Conservation (phyloP, 2,888 invertebrate genomes). For the Himalopsyche kuldschensis region DNA sequence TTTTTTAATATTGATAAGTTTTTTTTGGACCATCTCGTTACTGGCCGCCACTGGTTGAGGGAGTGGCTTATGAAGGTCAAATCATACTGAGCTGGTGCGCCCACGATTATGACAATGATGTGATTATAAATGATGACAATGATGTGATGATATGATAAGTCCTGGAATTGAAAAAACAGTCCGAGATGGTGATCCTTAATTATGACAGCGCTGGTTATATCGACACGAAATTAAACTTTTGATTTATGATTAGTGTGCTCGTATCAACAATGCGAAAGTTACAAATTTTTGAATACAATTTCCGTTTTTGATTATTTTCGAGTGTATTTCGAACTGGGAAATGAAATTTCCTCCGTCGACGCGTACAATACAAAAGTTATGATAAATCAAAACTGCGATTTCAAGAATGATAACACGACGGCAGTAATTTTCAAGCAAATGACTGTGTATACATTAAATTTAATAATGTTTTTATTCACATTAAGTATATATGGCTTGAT, state of each 20-base stretch:
- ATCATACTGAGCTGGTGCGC: too few relatives aligned
- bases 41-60: too few relatives aligned
- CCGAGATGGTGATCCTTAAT: too few relatives aligned
- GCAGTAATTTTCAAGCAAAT: not conserved
- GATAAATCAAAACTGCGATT: not conserved
- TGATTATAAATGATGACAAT: too few relatives aligned
- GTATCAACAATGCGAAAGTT: not conserved
- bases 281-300: not conserved
- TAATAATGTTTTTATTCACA: not conserved
- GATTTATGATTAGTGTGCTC: not conserved
- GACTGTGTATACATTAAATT: not conserved
- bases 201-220: too few relatives aligned
- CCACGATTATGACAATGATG: too few relatives aligned
- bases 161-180: too few relatives aligned
- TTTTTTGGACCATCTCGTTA: too few relatives aligned
- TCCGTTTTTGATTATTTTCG: not conserved
- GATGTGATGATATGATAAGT: too few relatives aligned
- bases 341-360: not conserved
- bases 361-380: not conserved
- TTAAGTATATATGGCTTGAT: not conserved
- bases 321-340: not conserved
- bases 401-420: not conserved
- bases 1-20: too few relatives aligned
- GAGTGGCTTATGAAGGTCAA: too few relatives aligned
- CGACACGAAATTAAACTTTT: not conserved